Conservation (phyloP, 1,140 invertebrate species). For the Drosophila ogumai region DNA sequence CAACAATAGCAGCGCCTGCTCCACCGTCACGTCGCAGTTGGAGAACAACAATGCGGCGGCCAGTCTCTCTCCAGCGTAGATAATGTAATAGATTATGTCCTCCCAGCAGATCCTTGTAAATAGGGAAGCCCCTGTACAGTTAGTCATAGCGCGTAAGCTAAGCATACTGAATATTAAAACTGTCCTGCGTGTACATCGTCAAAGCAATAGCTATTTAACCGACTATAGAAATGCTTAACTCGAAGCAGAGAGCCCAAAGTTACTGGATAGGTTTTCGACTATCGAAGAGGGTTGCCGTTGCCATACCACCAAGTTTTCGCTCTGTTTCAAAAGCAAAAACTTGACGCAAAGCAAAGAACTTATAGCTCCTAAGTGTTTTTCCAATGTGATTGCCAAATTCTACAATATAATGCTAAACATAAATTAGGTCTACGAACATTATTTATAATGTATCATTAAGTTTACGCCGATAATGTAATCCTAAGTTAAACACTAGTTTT, state of each 20-base stretch:
- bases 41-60: conserved; percentile 62
- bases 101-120: conserved; percentile 34
- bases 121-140: conserved; percentile 61
- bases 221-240: conserved; percentile 10
- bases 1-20: conserved; percentile 75
- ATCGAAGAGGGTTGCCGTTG: conserved; percentile 5
- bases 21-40: conserved; percentile 70
- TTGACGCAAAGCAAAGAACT: conserved; percentile 74
- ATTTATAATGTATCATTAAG: conserved; percentile 61
- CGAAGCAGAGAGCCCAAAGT: conserved; percentile 32
- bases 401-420: conserved; percentile 63
- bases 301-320: conserved; percentile 53
- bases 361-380: conserved; percentile 81
- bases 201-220: conserved; percentile 74
- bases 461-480: conserved; percentile 21
- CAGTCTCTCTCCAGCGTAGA: conserved; percentile 67
- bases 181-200: conserved; percentile 77
- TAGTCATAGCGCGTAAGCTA: conserved; percentile 53
- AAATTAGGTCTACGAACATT: conserved; percentile 40
- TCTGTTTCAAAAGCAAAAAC: conserved; percentile 50
- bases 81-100: not conserved
- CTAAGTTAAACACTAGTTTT: conserved; percentile 65
- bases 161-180: conserved; percentile 37
- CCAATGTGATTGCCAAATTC: conserved; percentile 83
- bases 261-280: conserved; percentile 12